Conservation (phyloP, 2,888 invertebrate species). For the Thecocarcelia acutangulata region DNA sequence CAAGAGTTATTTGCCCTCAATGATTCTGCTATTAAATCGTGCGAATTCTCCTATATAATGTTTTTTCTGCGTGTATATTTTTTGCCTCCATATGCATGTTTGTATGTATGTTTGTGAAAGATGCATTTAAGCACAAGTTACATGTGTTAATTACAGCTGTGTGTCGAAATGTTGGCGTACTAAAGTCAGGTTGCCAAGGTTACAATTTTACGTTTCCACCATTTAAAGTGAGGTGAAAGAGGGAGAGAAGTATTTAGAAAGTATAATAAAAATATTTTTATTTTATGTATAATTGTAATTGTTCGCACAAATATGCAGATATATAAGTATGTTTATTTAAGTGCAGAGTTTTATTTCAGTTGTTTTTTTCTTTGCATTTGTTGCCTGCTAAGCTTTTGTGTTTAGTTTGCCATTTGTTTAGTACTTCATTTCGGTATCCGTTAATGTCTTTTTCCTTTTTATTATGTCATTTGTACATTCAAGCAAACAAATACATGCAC, state of each 20-base stretch:
- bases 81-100: no score
- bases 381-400: slow-evolving; percentile 51
- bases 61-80: no score
- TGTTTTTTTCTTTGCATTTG: slow-evolving; percentile 9
- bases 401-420: slow-evolving; percentile 44
- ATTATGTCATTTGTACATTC: slow-evolving; percentile 44
- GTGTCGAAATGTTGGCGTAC: neutral
- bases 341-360: no score
- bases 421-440: slow-evolving; percentile 16
- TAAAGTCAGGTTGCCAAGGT: slow-evolving; percentile 27
- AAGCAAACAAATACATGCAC: neutral
- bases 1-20: no score
- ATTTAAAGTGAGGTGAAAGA: neutral
- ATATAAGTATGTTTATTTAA: neutral
- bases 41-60: no score
- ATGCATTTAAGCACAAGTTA: no score
- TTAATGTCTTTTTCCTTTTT: slow-evolving; percentile 49
- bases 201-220: slow-evolving; percentile 14
- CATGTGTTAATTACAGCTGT: neutral
- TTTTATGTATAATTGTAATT: slow-evolving; percentile 23
- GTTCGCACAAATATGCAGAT: slow-evolving; percentile 12
- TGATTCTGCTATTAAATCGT: no score
- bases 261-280: neutral
- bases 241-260: neutral
- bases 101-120: no score